Evolutionary conservation across 2,888 invertebrate species (phyloP).

Genomic region (Patella pellucida): DNA sequence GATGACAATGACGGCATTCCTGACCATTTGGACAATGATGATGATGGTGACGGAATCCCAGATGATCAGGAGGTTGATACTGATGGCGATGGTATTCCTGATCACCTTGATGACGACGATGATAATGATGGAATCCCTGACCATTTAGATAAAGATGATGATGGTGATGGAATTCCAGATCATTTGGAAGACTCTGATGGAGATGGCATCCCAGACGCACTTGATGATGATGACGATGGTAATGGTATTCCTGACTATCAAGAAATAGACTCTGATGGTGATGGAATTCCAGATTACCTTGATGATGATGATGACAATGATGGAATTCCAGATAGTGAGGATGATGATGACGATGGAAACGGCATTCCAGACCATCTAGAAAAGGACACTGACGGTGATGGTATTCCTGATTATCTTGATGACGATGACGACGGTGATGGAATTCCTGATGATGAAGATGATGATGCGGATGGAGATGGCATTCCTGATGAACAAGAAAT

Average conservation of each 20-base stretch:
- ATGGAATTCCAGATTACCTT: conserved; percentile 56
- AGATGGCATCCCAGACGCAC: conserved; percentile 58
- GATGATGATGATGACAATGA: conserved; percentile 59
- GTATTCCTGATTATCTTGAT: conserved; percentile 55
- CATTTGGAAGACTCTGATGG: conserved; percentile 45
- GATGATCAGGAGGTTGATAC: conserved; percentile 50
- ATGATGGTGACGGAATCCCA: conserved; percentile 59
- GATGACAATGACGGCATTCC: conserved; percentile 46
- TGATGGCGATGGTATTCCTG: conserved; percentile 59
- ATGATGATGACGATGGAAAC: conserved; percentile 57
- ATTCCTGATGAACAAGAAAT: conserved; percentile 55
- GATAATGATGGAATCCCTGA: conserved; percentile 61
- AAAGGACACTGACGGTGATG: conserved; percentile 58
- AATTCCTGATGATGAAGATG: conserved; percentile 59
- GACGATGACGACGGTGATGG: conserved; percentile 61
- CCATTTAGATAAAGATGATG: conserved; percentile 51
- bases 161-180: conserved; percentile 60
- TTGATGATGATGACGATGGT: conserved; percentile 54
- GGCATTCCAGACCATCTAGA: conserved; percentile 60
- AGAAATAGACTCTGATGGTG: conserved; percentile 56
- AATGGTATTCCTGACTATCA: conserved; percentile 57
- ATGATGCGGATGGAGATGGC: conserved; percentile 60
- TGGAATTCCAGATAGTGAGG: conserved; percentile 52
- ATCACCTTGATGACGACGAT: conserved; percentile 41
- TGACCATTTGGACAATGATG: conserved; percentile 47